Evolutionary conservation across 2,888 invertebrate genomes (phyloP).

Genomic region (Phaonia tiefii): DNA sequence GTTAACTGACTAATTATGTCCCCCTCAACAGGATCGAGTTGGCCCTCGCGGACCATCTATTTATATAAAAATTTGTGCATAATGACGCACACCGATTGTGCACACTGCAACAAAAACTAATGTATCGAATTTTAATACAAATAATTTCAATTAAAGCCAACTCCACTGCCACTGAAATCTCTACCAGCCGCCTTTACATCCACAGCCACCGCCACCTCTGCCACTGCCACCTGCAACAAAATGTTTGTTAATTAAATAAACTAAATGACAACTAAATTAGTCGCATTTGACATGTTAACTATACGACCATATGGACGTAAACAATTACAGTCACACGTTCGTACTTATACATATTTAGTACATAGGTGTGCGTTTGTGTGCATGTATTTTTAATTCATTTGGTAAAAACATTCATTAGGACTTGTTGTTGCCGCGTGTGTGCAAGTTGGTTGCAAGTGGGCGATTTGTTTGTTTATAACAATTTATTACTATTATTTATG

Average conservation of each 20-base stretch:
- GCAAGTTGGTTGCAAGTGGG: conserved; percentile 33
- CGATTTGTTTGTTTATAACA: conserved; percentile 24
- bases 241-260: conserved; percentile 68
- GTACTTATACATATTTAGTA: too few species aligned
- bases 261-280: conserved; percentile 72
- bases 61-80: not conserved
- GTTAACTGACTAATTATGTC: too few species aligned
- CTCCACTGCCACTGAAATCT: conserved; percentile 55
- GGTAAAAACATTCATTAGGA: not conserved
- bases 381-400: too few species aligned
- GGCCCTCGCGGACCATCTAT: not conserved
- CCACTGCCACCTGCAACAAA: conserved; percentile 60
- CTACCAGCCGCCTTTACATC: conserved; percentile 65
- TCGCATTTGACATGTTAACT: conserved; percentile 71
- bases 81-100: conserved; percentile 25
- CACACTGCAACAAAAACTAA: conserved; percentile 54
- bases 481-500: conserved; percentile 31
- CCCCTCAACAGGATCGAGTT: too few species aligned
- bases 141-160: conserved; percentile 47
- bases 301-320: conserved; percentile 26
- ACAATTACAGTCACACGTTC: not conserved
- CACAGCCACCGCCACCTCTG: conserved; percentile 66
- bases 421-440: not conserved
- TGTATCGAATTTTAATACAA: conserved; percentile 56
- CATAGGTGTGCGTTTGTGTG: too few species aligned